Base-by-base conservation (phyloP, 2,888 invertebrate species). In the Ommatoiulus sabulosus region DNA sequence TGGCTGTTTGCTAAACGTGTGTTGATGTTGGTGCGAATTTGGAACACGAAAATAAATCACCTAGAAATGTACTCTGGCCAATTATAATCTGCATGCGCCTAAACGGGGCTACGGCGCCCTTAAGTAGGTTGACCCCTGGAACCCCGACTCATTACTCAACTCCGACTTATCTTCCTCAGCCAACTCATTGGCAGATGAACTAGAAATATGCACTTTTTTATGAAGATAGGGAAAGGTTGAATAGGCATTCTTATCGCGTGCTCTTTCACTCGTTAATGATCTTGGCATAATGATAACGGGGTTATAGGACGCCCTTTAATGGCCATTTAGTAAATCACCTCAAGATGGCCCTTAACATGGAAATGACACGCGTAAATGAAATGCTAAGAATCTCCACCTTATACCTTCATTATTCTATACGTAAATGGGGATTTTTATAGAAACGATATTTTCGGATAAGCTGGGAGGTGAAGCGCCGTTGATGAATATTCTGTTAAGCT, bases 21-120 rank as follows among this genome's bases (percentile, higher is more conserved):
- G 63, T 63, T 63, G 63, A 63, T 63, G 63, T 20, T n/a, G 63
- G 7, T 17, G 63, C 57, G 57, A 57, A 15, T 57, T 57, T 17
- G 57, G 17, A 15, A 15, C 63, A 17, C 63, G 63, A 63, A 63
- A 63, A 63, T 63, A 63, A 63, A 63, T 63, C 63, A 63, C 63
- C 63, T 20, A 63, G 63, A 63, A 63, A 63, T 63, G 63, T 63
- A 63, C 63, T 63, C 63, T 63, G 63, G 63, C 63, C 63, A 63
- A 63, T 63, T 63, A 63, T 63, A 63, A 63, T 63, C 63, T 63
- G 63, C 63, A 63, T 63, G 63, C 63, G n/a, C 63, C 17, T 63
- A 63, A 63, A 7, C 63, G 63, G 63, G 63, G 17, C 63, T n/a
- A 20, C 6, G 63, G 63, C 63, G 63, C 63, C 63, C 63, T 63